Evolutionary conservation across 2,113 vertebrate species (phyloP).

Genomic region (Tonatia bakeri): DNA sequence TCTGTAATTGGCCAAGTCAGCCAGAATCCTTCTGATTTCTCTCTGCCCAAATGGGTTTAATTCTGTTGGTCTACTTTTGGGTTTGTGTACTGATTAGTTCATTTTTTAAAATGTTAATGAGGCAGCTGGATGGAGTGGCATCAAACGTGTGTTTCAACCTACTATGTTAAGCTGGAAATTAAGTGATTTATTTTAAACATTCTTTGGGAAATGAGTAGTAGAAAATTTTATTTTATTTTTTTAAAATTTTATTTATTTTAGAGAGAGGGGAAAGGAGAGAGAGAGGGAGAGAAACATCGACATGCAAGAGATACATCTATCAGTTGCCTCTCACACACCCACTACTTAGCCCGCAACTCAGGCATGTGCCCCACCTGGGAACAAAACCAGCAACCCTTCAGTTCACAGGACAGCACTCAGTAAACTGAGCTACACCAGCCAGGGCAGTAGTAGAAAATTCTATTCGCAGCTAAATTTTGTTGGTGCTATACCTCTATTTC

Average conservation of each 20-base stretch:
- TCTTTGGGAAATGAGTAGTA: background rate
- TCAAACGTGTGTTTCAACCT: background rate
- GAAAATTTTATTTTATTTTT: background rate
- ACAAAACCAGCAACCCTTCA: too few species aligned
- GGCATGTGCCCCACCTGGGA: too few species aligned
- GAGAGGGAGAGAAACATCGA: too few species aligned
- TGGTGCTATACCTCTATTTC: background rate
- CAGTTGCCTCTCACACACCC: too few species aligned
- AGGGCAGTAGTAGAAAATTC: background rate
- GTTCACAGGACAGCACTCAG: too few species aligned
- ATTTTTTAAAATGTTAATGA: conserved; percentile 12
- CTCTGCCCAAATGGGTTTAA: background rate
- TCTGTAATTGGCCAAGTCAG: background rate
- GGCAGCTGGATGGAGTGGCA: background rate
- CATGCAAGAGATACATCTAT: too few species aligned
- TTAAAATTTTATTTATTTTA: too few species aligned
- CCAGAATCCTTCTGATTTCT: background rate
- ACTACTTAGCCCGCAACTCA: too few species aligned
- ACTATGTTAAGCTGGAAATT: background rate
- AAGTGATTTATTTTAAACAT: background rate
- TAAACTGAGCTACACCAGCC: too few species aligned
- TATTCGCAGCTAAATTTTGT: background rate
- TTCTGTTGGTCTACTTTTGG: background rate
- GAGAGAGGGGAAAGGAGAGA: too few species aligned
- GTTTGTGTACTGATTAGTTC: background rate